Evolutionary conservation across 2,797 vertebrate genomes (phyloP).

Genomic region (Crocodylus rhombifer): DNA sequence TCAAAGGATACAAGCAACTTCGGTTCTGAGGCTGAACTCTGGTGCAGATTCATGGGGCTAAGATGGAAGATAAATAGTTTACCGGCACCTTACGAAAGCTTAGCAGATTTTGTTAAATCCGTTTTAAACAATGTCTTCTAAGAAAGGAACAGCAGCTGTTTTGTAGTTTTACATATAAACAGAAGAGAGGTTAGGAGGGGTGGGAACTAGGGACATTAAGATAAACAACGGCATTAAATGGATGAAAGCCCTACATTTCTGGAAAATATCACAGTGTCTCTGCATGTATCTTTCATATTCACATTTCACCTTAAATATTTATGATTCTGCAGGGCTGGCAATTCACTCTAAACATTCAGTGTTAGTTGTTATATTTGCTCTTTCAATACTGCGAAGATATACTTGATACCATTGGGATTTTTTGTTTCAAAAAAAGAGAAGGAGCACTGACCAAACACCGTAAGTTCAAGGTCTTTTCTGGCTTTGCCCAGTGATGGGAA

Average conservation of each 20-base stretch:
- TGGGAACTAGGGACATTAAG: no score
- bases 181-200: not conserved
- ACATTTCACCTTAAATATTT: not conserved
- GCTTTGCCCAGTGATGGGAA: conserved; percentile 92
- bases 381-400: not conserved
- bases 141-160: not conserved
- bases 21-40: not conserved
- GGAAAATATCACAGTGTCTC: not conserved
- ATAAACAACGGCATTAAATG: not conserved
- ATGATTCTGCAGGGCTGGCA: not conserved
- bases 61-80: not conserved
- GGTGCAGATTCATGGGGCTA: not conserved
- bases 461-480: conserved; percentile 95
- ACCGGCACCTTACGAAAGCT: not conserved
- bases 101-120: not conserved
- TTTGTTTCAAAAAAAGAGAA: not conserved
- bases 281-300: not conserved
- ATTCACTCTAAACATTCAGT: not conserved
- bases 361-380: not conserved
- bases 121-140: not conserved
- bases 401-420: not conserved
- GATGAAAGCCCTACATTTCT: not conserved
- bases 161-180: not conserved
- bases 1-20: not conserved
- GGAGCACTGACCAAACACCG: conserved; percentile 90